phyloP scores from a whole-genome alignment of 2,888 invertebrate species.

The Agonopterix heracliana region DNA sequence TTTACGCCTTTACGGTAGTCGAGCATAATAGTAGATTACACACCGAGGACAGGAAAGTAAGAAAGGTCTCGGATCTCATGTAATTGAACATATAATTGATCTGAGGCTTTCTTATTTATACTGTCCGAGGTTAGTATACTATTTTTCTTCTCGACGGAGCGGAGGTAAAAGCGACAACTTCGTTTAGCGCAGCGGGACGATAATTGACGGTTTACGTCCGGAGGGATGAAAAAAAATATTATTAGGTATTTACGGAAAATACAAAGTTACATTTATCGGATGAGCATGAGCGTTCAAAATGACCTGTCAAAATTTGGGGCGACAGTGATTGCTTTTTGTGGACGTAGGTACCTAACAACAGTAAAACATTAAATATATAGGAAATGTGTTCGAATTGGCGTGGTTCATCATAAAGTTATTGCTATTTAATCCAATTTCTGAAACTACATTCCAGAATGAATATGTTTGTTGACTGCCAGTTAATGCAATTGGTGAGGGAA shows the following conservation, averaged over 20 bases:
- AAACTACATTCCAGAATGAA: constrained; percentile 42
- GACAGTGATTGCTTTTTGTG: not conserved
- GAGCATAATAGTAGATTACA: no score
- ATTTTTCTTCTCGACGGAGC: no score
- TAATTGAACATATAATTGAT: no score
- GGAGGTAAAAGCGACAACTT: no score
- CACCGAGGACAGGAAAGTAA: no score
- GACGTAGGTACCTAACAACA: not conserved
- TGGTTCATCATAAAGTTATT: constrained; percentile 18
- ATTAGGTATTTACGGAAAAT: not conserved
- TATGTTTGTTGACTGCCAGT: constrained; percentile 33
- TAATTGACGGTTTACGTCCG: not conserved
- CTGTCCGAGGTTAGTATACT: no score
- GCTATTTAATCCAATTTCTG: constrained; percentile 34
- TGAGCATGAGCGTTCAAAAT: not conserved
- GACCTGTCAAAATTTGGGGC: not conserved
- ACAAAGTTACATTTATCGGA: not conserved
- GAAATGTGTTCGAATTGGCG: not conserved
- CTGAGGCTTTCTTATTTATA: no score
- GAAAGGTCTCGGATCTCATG: no score
- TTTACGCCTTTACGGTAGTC: no score
- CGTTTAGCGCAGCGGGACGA: no score
- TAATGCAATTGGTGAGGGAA: constrained; percentile 34
- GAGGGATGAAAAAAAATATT: not conserved
- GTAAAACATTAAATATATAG: not conserved